Conservation (phyloP, 2,113 vertebrate genomes). For the Puntigrus tetrazona region DNA sequence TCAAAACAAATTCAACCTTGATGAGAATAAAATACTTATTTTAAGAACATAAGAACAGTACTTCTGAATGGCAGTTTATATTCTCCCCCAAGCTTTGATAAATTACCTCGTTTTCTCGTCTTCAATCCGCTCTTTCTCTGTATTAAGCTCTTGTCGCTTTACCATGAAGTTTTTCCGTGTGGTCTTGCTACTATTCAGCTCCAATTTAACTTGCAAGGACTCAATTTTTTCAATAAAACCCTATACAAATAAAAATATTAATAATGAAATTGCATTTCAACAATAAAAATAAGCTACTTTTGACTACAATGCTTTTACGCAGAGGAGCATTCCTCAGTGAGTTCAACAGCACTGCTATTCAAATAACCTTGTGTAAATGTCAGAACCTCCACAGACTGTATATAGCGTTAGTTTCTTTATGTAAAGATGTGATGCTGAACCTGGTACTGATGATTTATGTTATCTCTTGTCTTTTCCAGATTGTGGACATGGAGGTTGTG, state of each 20-base stretch:
- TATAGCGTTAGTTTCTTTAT: background rate
- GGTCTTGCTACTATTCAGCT: slow-evolving; percentile 74
- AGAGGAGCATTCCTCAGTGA: background rate
- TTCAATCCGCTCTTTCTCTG: slow-evolving; percentile 80
- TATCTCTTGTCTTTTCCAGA: slow-evolving; percentile 78
- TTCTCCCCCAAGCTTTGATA: background rate
- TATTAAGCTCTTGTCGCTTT: slow-evolving; percentile 82
- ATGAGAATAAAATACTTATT: background rate
- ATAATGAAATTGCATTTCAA: background rate
- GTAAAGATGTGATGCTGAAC: slow-evolving; percentile 57
- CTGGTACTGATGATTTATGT: slow-evolving; percentile 82
- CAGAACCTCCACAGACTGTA: background rate
- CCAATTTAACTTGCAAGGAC: slow-evolving; percentile 82
- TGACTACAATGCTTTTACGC: background rate
- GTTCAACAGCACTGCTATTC: background rate
- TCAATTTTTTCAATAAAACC: slow-evolving; percentile 79
- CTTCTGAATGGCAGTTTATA: background rate
- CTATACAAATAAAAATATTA: slow-evolving; percentile 74
- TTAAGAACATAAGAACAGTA: background rate
- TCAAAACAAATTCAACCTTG: background rate
- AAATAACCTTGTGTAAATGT: background rate
- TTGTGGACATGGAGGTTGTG: slow-evolving; percentile 76
- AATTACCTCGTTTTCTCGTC: slow-evolving; percentile 78
- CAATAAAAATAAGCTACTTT: background rate
- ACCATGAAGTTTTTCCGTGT: slow-evolving; percentile 80